Evolutionary conservation across 2,888 invertebrate species (phyloP).

Genomic region (Tinea semifulvella): DNA sequence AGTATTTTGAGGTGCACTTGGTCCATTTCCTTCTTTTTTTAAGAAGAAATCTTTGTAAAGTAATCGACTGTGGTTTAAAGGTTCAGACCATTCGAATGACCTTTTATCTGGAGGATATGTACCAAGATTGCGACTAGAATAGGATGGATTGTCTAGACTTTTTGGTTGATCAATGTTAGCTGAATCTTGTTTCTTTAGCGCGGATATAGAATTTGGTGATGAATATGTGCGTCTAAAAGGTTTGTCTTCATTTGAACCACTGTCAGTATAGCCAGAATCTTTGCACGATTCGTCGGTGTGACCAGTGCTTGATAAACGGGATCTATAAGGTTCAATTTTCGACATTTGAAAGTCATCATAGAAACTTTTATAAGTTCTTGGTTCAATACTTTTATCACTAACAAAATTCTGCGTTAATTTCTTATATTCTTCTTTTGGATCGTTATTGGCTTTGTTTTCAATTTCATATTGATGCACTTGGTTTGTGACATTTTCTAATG

Average conservation of each 20-base stretch:
- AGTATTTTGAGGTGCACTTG: slow-evolving; percentile 47
- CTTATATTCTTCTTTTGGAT: slow-evolving; percentile 24
- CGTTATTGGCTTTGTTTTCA: slow-evolving; percentile 18
- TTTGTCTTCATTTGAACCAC: slow-evolving; percentile 44
- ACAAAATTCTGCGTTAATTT: slow-evolving; percentile 27
- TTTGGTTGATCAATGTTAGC: slow-evolving; percentile 38
- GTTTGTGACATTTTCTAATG: slow-evolving; percentile 30
- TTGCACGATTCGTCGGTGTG: slow-evolving; percentile 52
- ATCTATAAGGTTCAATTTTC: slow-evolving; percentile 29
- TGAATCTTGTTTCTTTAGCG: slow-evolving; percentile 14
- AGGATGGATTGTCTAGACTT: slow-evolving; percentile 41
- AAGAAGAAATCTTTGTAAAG: slow-evolving; percentile 57
- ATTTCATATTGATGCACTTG: slow-evolving; percentile 19
- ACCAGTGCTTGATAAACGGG: slow-evolving; percentile 41
- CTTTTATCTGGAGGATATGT: slow-evolving; percentile 33
- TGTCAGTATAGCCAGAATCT: slow-evolving; percentile 55
- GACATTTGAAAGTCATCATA: slow-evolving; percentile 44
- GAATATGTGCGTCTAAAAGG: slow-evolving; percentile 36
- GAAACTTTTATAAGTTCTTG: slow-evolving; percentile 45
- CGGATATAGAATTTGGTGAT: slow-evolving; percentile 34
- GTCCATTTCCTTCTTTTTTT: slow-evolving; percentile 47
- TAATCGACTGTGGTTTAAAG: slow-evolving; percentile 53
- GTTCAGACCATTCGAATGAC: slow-evolving; percentile 35
- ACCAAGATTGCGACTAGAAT: slow-evolving; percentile 31
- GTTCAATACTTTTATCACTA: slow-evolving; percentile 24